These are phyloP conservation scores for Zaprionus davidi DNA, from an alignment of 1,140 invertebrate species.

Conservation along the genomic window DNA sequence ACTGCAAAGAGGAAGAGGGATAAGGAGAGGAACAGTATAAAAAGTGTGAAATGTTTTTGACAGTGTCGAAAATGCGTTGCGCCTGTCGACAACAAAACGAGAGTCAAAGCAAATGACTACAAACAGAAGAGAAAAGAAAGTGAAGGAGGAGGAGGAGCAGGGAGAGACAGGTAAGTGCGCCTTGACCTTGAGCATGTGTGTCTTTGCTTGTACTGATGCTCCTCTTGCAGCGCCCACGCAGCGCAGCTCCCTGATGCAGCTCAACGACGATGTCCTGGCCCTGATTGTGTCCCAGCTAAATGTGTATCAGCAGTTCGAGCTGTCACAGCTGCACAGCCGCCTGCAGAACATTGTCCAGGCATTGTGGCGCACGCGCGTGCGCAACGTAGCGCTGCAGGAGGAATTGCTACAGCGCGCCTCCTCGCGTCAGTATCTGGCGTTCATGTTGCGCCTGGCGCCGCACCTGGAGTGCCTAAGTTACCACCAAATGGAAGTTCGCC, in stretches of 20 bases:
- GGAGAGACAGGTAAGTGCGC: slow-evolving; percentile 47
- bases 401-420: slow-evolving; percentile 40
- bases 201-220: neutral
- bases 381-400: slow-evolving; percentile 53
- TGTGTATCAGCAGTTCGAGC: slow-evolving; percentile 66
- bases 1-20: neutral
- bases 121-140: slow-evolving; percentile 15
- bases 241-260: slow-evolving; percentile 50
- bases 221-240: slow-evolving; percentile 9
- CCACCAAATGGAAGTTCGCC: slow-evolving; percentile 54
- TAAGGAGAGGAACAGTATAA: neutral
- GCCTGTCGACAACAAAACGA: slow-evolving; percentile 33
- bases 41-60: slow-evolving; percentile 14
- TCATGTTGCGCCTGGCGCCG: slow-evolving; percentile 49
- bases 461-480: slow-evolving; percentile 60
- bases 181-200: neutral
- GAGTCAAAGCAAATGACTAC: slow-evolving; percentile 48
- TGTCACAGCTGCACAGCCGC: slow-evolving; percentile 59
- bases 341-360: slow-evolving; percentile 58
- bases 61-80: slow-evolving; percentile 52
- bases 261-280: slow-evolving; percentile 72
- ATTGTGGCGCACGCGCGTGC: slow-evolving; percentile 67
- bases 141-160: neutral
- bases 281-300: slow-evolving; percentile 62
- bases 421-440: slow-evolving; percentile 50